Evolutionary conservation across 2,113 vertebrate genomes (phyloP), one percentile per base, ranked within the genome.

Genomic region (Pseudopodoces humilis): DNA sequence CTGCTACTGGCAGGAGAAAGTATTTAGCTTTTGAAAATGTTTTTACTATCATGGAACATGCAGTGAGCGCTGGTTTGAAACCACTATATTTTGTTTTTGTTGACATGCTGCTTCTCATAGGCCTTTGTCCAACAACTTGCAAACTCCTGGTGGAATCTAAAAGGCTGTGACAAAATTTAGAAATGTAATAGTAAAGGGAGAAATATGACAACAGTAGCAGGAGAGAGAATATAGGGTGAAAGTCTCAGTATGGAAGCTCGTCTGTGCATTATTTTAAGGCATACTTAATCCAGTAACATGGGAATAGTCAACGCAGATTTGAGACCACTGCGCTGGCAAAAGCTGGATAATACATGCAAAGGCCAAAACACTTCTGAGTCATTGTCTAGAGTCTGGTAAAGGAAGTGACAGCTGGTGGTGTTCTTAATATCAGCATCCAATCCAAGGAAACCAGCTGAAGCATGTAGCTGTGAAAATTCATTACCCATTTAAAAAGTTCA

Each of bases 381-480:
- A 83, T 92, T 94, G 92, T 90, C 88, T 95, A 47, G 82, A 90
- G 43, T 86, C 93, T 94, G 78, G 82, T 58, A 88, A 70, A 92
- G 47, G 64, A 83, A 92, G 83, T 81, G 94, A 86, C 95, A 95
- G 94, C 94, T 94, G 94, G 91, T 89, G 78, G 67, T 92, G 79
- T 67, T 93, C 87, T 92, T 92, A 95, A 90, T 97, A 96, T 78
- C 90, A 90, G 80, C 79, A 88, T 47, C 83, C 88, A 70, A 94
- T 90, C 90, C 87, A 93, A 95, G 88, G 87, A 74, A 95, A 95
- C 60, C 86, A 93, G 83, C 91, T 94, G 95, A 95, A 88, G 77
- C 80, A 44, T 52, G 56, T 80, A 63, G 94, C 79, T 83, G 87
- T 86, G 76, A 95, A 91, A 95, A 94, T 78, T 88, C 60, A 86